A percentile compares a stretch with the other conserved stretches of the same genome.
phyloP scores from a whole-genome alignment of 2,888 invertebrate species.

The Epsilonema sp. region DNA sequence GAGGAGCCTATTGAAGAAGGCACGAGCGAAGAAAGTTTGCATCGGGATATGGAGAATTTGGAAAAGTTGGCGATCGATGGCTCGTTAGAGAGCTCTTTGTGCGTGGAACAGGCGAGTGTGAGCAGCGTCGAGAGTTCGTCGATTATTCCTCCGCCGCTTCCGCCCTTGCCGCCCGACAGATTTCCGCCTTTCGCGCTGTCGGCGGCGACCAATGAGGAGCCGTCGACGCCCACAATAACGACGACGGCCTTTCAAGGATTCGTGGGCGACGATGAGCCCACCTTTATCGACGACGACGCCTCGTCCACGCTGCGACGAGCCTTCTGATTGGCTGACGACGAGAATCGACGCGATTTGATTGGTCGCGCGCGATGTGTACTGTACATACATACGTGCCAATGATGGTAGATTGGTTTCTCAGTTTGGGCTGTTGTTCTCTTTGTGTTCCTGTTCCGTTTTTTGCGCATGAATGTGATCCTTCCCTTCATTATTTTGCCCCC shows the following conservation, averaged over 20 bases:
- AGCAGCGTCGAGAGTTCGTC: conserved; percentile 9
- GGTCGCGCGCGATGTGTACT: too few relatives aligned
- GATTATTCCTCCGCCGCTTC: background rate
- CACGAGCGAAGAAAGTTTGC: conserved; percentile 13
- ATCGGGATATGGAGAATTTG: conserved; percentile 17
- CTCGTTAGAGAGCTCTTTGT: conserved; percentile 5
- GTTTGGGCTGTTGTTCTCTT: too few relatives aligned
- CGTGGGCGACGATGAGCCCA: background rate
- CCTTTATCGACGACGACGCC: background rate
- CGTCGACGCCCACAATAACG: background rate
- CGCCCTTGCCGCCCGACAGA: conserved; percentile 1
- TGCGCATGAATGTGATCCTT: too few relatives aligned
- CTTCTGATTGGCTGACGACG: too few relatives aligned
- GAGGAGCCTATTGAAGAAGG: conserved; percentile 14
- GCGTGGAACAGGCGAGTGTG: conserved; percentile 7
- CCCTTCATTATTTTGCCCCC: too few relatives aligned
- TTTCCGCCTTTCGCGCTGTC: conserved; percentile 17
- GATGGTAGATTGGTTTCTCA: too few relatives aligned
- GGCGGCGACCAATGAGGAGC: conserved; percentile 9
- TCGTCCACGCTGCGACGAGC: too few relatives aligned
- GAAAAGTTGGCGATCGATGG: conserved; percentile 11
- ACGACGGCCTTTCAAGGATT: background rate
- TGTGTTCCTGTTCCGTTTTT: too few relatives aligned
- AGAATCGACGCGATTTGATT: too few relatives aligned
- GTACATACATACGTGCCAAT: too few relatives aligned